Conservation (phyloP, 2,113 vertebrate species). For the Poeciliopsis turrubarensis region DNA sequence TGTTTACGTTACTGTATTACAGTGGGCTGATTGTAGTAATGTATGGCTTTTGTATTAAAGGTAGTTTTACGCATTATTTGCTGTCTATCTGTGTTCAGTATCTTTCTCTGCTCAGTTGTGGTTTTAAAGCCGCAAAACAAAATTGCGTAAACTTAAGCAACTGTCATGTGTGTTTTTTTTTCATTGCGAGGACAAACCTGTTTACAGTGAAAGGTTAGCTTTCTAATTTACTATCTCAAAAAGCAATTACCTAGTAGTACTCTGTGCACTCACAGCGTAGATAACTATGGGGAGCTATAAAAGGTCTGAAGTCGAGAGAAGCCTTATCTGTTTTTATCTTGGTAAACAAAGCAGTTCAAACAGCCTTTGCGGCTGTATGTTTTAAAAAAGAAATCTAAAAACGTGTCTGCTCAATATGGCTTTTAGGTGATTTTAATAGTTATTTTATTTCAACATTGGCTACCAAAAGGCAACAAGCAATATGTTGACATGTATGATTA, state of each 20-base stretch:
- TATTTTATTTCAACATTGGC: not conserved
- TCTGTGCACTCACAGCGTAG: not conserved
- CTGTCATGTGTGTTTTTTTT: not conserved
- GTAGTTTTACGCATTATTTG: not conserved
- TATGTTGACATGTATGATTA: not conserved
- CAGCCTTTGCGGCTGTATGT: constrained; percentile 36
- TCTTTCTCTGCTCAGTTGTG: not conserved
- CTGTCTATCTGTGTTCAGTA: not conserved
- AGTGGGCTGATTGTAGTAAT: constrained; percentile 3
- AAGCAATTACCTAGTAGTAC: constrained; percentile 6
- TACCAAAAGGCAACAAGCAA: not conserved
- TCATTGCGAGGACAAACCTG: not conserved
- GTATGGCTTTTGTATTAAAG: not conserved
- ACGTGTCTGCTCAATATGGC: not conserved
- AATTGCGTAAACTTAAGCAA: not conserved
- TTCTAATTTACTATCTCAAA: constrained; percentile 10
- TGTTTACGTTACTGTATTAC: constrained; percentile 29
- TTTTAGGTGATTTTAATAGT: not conserved
- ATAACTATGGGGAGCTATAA: constrained; percentile 24
- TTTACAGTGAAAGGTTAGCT: not conserved
- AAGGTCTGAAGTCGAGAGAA: constrained; percentile 44
- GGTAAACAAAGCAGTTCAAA: constrained; percentile 64
- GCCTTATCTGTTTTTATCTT: constrained; percentile 57
- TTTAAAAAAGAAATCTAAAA: constrained; percentile 8
- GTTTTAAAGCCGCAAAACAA: not conserved